phyloP scores from a whole-genome alignment of 2,797 vertebrate species.

The Sebastes matsubarae region DNA sequence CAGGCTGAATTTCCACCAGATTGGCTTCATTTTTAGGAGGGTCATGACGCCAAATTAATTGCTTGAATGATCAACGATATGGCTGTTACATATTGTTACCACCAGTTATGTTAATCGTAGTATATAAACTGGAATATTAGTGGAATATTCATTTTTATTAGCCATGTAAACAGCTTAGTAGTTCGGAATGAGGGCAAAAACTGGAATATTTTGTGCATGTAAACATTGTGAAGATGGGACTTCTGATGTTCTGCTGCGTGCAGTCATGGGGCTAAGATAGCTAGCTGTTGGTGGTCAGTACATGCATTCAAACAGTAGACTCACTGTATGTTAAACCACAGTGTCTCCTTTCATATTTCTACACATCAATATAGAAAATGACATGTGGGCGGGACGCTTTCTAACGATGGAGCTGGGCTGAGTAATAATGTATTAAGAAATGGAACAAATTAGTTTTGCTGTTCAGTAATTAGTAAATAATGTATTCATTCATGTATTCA shows the following conservation, averaged over 20 bases:
- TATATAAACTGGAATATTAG: no score
- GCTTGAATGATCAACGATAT: background rate
- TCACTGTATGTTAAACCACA: background rate
- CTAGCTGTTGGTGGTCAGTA: background rate
- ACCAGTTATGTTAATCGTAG: no score
- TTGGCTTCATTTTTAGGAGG: background rate
- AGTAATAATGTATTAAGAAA: background rate
- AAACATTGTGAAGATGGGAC: background rate
- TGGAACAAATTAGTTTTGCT: background rate
- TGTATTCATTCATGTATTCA: background rate
- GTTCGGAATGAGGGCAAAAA: no score
- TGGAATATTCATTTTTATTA: no score
- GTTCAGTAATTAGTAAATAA: background rate
- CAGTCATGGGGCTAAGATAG: background rate
- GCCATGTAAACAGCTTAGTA: no score
- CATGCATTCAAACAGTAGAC: background rate
- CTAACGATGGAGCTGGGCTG: background rate
- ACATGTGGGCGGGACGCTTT: background rate
- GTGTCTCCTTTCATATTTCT: background rate
- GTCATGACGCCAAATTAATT: background rate
- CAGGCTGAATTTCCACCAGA: background rate
- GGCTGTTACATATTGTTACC: accelerated
- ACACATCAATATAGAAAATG: background rate
- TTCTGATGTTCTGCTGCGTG: background rate
- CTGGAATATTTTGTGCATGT: no score